Base-by-base conservation (phyloP, 2,797 vertebrate species). In the Coracias cyanogaster region DNA sequence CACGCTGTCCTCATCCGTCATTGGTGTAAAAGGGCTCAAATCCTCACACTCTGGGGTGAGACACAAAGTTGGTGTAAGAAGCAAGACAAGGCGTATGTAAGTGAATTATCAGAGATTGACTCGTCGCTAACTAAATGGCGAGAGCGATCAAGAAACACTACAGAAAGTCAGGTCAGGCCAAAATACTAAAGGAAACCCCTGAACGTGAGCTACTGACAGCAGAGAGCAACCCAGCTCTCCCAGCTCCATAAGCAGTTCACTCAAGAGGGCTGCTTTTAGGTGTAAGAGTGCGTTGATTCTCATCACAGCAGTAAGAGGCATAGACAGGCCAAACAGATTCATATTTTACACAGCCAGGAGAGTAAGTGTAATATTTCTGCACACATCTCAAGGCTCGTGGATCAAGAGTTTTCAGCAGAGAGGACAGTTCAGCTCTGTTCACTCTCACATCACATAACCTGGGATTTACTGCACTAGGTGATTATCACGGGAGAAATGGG, bases 1-100 rank as follows among this genome's bases (percentile, higher is more conserved):
- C 54, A 99, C 99, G 0, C 99, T 99, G 98, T 99, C 99, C 96
- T 99, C 99, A 9, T 99, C 99, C 0, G 98, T 98, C 91, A 99
- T 97, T 1, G 99, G 99, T 7, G 99, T 99, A 70, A 98, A 97
- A 14, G 99, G 99, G 95, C 98, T 98, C 58, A 97, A 39, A 3
- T 96, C 97, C 93, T 98, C 98, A 17, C 97, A 98, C 92, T 95
- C 98, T 98, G 60, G 85, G 55, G 77, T 9, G 21, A 69, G 46
- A 84, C 74, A 90, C n/a, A 20, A 52, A 66, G 73, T 29, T 11
- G 9, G 70, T 0, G 1, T 33, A 60, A 94, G 90, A 77, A 55
- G 48, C 45, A 46, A 35, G 48, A 74, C 28, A 61, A 62, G 54
- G 60, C 41, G 25, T 5, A 39, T 0, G 0, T 7, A 20, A 25